Evolutionary conservation across 1,140 invertebrate genomes (phyloP), one percentile per base, ranked within the genome.

Genomic region (Atta texana): DNA sequence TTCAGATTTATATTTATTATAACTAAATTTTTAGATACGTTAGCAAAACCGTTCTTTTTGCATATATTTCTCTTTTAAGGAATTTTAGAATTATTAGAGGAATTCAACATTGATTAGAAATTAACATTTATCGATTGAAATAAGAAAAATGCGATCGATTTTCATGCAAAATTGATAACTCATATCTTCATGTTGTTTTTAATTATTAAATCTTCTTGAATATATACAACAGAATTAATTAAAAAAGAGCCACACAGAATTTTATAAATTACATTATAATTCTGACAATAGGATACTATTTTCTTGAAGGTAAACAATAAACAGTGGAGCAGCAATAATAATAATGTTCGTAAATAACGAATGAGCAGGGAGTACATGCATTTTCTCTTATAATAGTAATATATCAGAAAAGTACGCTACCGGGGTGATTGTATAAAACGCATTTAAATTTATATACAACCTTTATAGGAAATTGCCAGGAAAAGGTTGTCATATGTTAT

Each of bases 251-350:
- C 24, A 6, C 4, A 5, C 10, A 44, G 12, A 49, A 69, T 69
- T 44, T n/a, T 34, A 4, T 39, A 39, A 66, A 66, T 6, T 69
- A 69, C n/a, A 49, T 69, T n/a, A 49, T 49, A 39, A 44, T 69
- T 68, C 66, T 49, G n/a, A 69, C 18, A 66, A 66, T 66, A 2
- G 31, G 6, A 69, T 24, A 4, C 39, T 49, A 21, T 24, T 4
- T 69, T 69, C 21, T 24, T 2, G 66, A 0, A 49, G 12, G 66
- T 8, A 76, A 8, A 61, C 14, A 76, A 61, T 76, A 61, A 76
- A 61, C 61, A 61, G 16, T 44, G 7, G 14, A n/a, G 31, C n/a
- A 55, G 1, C 6, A 21, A 16, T 74, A 10, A 74, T 57, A 75
- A 34, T 39, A 75, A 59, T 18, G 3, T 57, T 16, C 24, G n/a